phyloP scores from a whole-genome alignment of 2,113 vertebrate species.

The Phylloscopus trochiloides region DNA sequence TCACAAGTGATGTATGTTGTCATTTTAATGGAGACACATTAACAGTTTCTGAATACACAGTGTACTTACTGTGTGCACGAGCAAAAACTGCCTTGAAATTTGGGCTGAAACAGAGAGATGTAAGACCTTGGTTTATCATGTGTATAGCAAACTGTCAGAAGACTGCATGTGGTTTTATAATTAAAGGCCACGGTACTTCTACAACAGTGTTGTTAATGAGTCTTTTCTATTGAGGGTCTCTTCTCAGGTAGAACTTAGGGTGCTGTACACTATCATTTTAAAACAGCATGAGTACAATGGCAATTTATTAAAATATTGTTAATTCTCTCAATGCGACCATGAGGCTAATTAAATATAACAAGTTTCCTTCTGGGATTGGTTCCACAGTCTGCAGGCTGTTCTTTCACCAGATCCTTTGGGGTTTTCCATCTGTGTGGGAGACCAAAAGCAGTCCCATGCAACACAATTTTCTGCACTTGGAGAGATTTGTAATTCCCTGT shows the following conservation, averaged over 20 bases:
- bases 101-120: background rate
- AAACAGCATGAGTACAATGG: background rate
- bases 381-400: constrained; percentile 25
- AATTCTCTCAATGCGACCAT: background rate
- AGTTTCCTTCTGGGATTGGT: constrained; percentile 29
- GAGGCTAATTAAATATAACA: constrained; percentile 61
- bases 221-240: background rate
- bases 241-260: constrained; percentile 13
- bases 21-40: background rate
- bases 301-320: constrained; percentile 55
- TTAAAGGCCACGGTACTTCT: constrained; percentile 2
- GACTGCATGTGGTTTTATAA: background rate
- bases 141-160: background rate
- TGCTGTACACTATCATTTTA: constrained; percentile 1
- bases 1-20: background rate
- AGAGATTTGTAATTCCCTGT: constrained; percentile 20
- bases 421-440: constrained; percentile 44
- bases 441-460: background rate
- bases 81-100: background rate
- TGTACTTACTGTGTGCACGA: background rate
- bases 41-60: background rate
- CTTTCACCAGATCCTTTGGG: background rate
- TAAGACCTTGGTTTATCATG: background rate
- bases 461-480: background rate
- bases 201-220: background rate